phyloP scores from a whole-genome alignment of 2,113 vertebrate species.

The Meles meles region DNA sequence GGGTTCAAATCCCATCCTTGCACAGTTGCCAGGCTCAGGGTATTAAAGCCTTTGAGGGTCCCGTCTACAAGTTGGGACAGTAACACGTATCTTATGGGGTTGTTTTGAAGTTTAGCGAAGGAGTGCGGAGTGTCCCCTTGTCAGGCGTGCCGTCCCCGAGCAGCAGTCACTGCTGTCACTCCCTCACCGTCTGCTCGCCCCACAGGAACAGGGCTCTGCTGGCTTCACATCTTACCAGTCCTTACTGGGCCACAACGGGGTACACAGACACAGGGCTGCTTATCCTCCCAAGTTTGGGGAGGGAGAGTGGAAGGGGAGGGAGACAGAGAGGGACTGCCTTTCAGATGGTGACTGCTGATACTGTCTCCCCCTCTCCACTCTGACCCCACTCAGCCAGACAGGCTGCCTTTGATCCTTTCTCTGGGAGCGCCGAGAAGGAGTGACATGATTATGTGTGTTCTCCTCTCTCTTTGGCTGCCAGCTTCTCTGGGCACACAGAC shows the following conservation, averaged over 20 bases:
- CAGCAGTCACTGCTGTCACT: fast-evolving
- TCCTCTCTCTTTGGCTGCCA: not conserved
- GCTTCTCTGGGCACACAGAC: not conserved
- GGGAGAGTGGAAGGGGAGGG: not conserved
- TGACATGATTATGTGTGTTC: not conserved
- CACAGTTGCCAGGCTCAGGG: not conserved
- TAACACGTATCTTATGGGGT: not conserved
- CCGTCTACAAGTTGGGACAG: not conserved
- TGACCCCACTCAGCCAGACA: not conserved
- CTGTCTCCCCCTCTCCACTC: not conserved
- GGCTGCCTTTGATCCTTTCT: not conserved
- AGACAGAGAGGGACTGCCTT: not conserved
- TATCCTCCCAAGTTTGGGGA: not conserved
- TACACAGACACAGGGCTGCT: not conserved
- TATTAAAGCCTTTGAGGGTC: not conserved
- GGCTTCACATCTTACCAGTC: not conserved
- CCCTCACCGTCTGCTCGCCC: fast-evolving
- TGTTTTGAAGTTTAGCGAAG: not conserved
- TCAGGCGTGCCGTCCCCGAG: too few species aligned
- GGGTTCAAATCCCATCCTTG: not conserved
- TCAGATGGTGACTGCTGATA: not conserved
- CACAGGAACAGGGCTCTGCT: fast-evolving
- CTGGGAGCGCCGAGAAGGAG: not conserved
- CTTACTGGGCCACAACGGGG: not conserved
- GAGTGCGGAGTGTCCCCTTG: not conserved